Evolutionary conservation across 2,797 vertebrate species (phyloP).

Genomic region (Stomatorhinus walkeri): DNA sequence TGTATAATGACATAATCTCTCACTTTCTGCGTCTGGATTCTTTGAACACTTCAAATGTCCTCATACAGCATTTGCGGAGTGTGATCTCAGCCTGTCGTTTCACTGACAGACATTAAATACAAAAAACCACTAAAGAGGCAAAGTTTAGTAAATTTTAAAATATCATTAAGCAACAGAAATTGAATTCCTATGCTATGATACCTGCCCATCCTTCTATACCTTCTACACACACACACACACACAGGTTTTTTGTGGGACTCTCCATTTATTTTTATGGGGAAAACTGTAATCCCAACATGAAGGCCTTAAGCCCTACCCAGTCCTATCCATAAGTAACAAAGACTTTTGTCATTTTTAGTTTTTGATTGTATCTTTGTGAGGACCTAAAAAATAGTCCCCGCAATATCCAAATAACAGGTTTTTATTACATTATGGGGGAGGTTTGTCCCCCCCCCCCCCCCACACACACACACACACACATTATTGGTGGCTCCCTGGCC

Average conservation of each 20-base stretch:
- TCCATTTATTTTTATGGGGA: not conserved
- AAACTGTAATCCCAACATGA: not conserved
- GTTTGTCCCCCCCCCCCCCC: not conserved
- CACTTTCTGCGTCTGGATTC: constrained; percentile 5
- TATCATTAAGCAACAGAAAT: not conserved
- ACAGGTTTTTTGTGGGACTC: not conserved
- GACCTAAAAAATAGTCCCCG: not conserved
- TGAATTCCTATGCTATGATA: not conserved
- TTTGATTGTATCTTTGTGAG: not conserved
- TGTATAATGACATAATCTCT: constrained; percentile 16
- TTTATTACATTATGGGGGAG: not conserved
- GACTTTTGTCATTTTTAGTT: not conserved
- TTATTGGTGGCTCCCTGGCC: not conserved
- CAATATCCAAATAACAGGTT: not conserved
- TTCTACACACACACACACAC: constrained; percentile 1
- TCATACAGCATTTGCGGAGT: not conserved
- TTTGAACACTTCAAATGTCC: not conserved
- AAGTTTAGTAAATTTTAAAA: not conserved
- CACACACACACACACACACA: not conserved
- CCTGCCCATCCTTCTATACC: not conserved
- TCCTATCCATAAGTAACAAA: not conserved
- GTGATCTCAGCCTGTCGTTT: not conserved
- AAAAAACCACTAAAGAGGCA: not conserved
- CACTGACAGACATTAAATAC: not conserved
- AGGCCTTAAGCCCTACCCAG: not conserved